Percentiles rank a stretch among this genome's conserved stretches.
phyloP scores from a whole-genome alignment of 2,888 invertebrate genomes.

The Drosophila austrosaltans region DNA sequence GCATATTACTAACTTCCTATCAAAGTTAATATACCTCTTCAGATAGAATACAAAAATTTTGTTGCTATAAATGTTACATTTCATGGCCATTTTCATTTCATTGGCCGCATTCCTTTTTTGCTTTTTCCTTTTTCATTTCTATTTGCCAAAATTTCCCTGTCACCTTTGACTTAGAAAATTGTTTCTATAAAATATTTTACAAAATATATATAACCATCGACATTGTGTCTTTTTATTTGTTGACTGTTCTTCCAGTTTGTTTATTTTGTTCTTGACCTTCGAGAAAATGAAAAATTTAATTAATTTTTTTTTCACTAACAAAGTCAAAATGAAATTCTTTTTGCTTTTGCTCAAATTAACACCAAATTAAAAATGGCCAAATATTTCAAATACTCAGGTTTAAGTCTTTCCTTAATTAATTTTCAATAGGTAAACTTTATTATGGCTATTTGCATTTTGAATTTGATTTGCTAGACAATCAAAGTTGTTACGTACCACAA shows the following conservation, averaged over 20 bases:
- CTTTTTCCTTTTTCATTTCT: conserved; percentile 1
- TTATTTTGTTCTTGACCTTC: conserved; percentile 18
- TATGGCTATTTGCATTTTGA: not conserved
- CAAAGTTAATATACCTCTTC: not conserved
- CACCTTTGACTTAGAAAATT: conserved; percentile 5
- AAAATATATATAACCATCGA: not conserved
- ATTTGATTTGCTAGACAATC: not conserved
- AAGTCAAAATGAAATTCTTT: conserved; percentile 36
- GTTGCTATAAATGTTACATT: not conserved
- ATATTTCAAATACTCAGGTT: not conserved
- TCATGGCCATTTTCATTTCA: conserved; percentile 6
- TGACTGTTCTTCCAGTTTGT: not conserved
- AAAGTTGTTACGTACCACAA: not conserved
- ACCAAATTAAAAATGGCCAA: not conserved
- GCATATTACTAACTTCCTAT: conserved; percentile 16
- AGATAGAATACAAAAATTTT: not conserved
- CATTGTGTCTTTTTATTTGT: not conserved
- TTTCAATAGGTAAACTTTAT: not conserved
- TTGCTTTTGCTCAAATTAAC: conserved; percentile 14
- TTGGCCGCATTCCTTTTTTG: conserved; percentile 5
- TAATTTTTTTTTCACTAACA: conserved; percentile 27
- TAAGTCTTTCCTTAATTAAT: not conserved
- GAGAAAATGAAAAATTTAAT: conserved; percentile 31
- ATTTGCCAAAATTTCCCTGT: conserved; percentile 4
- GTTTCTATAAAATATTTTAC: conserved; percentile 1